Percentiles rank a stretch among this genome's conserved stretches.
These are phyloP conservation scores for Drosophila villosipedis DNA, from an alignment of 2,888 invertebrate species.

Conservation along the genomic window DNA sequence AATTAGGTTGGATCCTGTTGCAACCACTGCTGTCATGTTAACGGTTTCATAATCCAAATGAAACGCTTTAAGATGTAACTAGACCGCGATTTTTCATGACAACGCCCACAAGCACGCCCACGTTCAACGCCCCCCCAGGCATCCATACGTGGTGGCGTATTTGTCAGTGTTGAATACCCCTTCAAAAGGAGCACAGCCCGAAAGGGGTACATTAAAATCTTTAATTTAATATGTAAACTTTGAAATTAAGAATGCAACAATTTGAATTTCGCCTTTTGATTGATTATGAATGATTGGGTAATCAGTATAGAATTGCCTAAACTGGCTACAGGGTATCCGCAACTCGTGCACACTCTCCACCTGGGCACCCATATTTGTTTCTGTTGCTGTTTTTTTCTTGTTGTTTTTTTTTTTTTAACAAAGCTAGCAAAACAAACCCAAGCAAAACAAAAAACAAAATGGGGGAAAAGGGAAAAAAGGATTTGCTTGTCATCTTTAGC, in stretches of 20 bases:
- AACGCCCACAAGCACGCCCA: constrained; percentile 6
- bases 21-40: constrained; percentile 56
- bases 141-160: constrained; percentile 10
- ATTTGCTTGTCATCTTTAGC: constrained; percentile 62
- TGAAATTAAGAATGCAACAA: background rate
- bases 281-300: background rate
- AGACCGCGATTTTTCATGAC: constrained; percentile 63
- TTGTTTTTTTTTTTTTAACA: background rate
- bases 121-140: background rate
- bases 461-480: constrained; percentile 31
- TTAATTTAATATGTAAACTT: background rate
- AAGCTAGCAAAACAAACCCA: background rate
- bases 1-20: constrained; percentile 48
- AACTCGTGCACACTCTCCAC: background rate
- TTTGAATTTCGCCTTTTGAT: background rate
- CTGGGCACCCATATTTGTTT: background rate
- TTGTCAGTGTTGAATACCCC: constrained; percentile 24
- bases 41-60: constrained; percentile 64
- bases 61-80: constrained; percentile 70
- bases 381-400: background rate
- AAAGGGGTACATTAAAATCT: background rate
- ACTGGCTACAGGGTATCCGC: background rate
- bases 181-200: too few species aligned
- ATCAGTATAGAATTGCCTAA: background rate
- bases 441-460: background rate